Percentiles rank a stretch among this genome's conserved stretches.
These are phyloP conservation scores for Ptychoptera albimana DNA, from an alignment of 2,888 invertebrate genomes.

Conservation along the genomic window DNA sequence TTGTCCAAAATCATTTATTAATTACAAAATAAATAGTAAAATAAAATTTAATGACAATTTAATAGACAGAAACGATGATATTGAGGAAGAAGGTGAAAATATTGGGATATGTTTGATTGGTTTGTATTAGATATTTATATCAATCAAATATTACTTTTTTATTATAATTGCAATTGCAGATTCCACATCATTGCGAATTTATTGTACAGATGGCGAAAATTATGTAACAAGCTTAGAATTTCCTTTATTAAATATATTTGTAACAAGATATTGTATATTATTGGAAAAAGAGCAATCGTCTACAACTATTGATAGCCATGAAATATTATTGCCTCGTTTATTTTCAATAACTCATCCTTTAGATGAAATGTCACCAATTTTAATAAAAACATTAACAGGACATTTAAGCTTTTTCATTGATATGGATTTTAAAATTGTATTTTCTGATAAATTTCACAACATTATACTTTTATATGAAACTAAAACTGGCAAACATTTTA, in stretches of 20 bases:
- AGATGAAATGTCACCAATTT: conserved; percentile 77
- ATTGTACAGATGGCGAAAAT: conserved; percentile 65
- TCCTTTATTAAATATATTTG: conserved; percentile 69
- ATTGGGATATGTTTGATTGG: conserved; percentile 26
- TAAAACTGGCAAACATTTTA: conserved; percentile 59
- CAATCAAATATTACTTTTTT: background rate
- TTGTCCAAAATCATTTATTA: conserved; percentile 44
- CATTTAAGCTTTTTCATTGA: conserved; percentile 46
- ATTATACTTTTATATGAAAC: conserved; percentile 68
- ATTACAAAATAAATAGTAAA: conserved; percentile 5
- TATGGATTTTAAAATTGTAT: conserved; percentile 48
- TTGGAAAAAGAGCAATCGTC: conserved; percentile 51
- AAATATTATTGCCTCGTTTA: conserved; percentile 51
- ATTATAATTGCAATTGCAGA: conserved; percentile 34
- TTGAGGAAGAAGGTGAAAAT: conserved; percentile 13
- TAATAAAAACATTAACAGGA: conserved; percentile 46
- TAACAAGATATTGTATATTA: conserved; percentile 69
- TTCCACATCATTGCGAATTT: conserved; percentile 58
- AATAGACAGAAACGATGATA: background rate
- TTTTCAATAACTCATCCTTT: conserved; percentile 81
- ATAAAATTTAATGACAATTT: background rate
- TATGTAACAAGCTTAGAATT: conserved; percentile 66
- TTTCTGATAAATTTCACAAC: conserved; percentile 59
- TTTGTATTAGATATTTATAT: conserved; percentile 7
- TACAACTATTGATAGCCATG: conserved; percentile 21